Base-by-base conservation (phyloP, 1,140 invertebrate genomes). In the Drosophila asahinai region DNA sequence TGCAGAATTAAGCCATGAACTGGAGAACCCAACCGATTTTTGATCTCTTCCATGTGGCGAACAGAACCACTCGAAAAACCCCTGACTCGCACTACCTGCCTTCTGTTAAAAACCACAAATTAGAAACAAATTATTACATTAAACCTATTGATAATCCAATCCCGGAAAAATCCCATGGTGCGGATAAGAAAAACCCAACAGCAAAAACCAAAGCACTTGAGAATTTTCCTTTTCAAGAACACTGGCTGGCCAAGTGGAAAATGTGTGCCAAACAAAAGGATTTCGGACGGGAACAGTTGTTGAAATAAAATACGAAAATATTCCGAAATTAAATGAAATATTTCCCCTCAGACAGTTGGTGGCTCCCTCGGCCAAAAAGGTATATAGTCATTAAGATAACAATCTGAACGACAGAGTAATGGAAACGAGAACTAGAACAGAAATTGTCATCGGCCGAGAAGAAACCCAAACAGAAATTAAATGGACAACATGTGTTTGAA, bases 371-470 rank as follows among this genome's bases (percentile, higher is more conserved):
- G n/a, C 48, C 68, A 55, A 76, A 76, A 90, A 90, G 79, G 86
- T 86, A 89, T 90, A 86, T 72, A 89, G 86, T 89, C 86, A 89
- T 89, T 89, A 89, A 82, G 86, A 89, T 89, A 89, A 89, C 86
- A 89, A 89, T 89, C 86, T 89, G 81, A 84, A 55, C 60, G 78
- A 81, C 76, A 78, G 61, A 62, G 74, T 60, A 82, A 68, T 61
- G 57, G 60, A 80, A 58, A 67, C 64, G 64, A 89, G 81, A 89
- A 89, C 75, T 89, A 66, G 83, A 91, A 79, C 82, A 89, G 47
- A 81, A 89, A 82, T 80, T 90, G 86, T 90, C 86, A 86, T 90
- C 83, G 27, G 38, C 38, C 7, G 27, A 33, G 40, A 42, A 42
- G 64, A 72, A 81, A 80, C 59, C 59, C 64, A 74, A 87, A 75